Evolutionary conservation across 2,888 invertebrate genomes (phyloP), one percentile per base, ranked within the genome.

Genomic region (Callosobruchus maculatus): DNA sequence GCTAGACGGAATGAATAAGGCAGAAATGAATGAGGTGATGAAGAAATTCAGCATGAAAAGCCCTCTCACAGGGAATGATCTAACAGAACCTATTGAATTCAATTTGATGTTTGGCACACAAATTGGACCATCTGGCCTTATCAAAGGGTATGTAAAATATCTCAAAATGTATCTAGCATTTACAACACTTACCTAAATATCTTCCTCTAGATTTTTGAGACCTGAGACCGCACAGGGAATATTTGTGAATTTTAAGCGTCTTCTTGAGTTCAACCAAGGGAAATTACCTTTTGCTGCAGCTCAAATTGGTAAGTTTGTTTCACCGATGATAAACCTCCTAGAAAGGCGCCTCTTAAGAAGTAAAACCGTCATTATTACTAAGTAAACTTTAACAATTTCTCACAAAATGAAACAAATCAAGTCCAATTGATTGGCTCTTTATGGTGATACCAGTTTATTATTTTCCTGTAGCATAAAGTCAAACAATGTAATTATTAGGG

Each of bases 161-260:
- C 21, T 20, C 20, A 67, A 73, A 67, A 67, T 72, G 20, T n/a
- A 4, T 70, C 21, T 13, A 21, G 5, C 2, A 67, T 20, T 67
- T 67, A 67, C 21, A 67, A 67, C 4, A 2, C 9, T 9, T 67
- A 67, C 21, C 21, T 68, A 20, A 13, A 1, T 49, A 1, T 49
- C 9, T 49, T 76, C 75, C 81, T 80, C 71, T 82, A 92, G 93
- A 20, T 99, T 94, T 85, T 89, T 99, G 22, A 92, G 99, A 75
- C 99, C 99, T 22, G 99, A 99, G 89, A 99, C 99, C 20, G 99
- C 99, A 0, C 99, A 99, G 87, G 99, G 99, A 26, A 99, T 99
- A 80, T 99, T 99, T 88, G 99, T 99, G 0, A 99, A 99, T 88
- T 99, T 99, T 86, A 99, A 99, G 87, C 91, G 99, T 20, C 90